Percentiles rank a stretch among this genome's conserved stretches.
phyloP scores from a whole-genome alignment of 2,888 invertebrate genomes.

The Lycia hirtaria region DNA sequence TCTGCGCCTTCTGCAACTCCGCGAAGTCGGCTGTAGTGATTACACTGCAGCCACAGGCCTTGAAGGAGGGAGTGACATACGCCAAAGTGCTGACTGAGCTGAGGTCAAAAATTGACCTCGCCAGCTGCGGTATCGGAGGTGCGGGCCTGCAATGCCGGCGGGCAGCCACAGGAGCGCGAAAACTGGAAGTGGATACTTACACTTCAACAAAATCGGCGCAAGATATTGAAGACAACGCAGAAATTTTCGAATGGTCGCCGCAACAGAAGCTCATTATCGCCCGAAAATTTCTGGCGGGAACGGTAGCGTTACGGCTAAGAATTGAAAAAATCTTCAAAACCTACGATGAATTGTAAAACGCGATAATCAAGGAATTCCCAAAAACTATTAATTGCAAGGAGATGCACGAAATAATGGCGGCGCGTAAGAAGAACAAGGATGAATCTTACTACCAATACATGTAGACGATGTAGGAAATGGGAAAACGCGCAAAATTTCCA shows the following conservation, averaged over 20 bases:
- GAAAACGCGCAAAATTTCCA: constrained; percentile 14
- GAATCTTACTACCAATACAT: constrained; percentile 25
- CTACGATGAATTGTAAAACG: not conserved
- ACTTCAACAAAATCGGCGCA: not conserved
- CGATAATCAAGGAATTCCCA: not conserved
- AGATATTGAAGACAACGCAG: constrained; percentile 10
- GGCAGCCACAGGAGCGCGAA: no score
- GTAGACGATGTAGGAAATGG: constrained; percentile 23
- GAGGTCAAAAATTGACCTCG: no score
- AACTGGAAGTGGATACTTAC: no score
- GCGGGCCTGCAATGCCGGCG: no score
- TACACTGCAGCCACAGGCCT: no score
- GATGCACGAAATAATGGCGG: constrained; percentile 27
- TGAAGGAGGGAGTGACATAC: no score
- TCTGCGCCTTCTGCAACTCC: no score
- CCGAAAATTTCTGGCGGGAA: not conserved
- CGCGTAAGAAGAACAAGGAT: constrained; percentile 5
- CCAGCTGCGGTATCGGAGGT: no score
- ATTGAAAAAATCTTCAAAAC: not conserved
- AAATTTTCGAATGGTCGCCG: constrained; percentile 6
- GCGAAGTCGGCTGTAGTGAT: no score
- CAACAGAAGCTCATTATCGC: not conserved
- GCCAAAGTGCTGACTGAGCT: no score
- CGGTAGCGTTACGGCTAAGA: not conserved
- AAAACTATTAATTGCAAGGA: constrained; percentile 5